Base-by-base conservation (phyloP, 2,888 invertebrate species). In the Hyppa rectilinea region DNA sequence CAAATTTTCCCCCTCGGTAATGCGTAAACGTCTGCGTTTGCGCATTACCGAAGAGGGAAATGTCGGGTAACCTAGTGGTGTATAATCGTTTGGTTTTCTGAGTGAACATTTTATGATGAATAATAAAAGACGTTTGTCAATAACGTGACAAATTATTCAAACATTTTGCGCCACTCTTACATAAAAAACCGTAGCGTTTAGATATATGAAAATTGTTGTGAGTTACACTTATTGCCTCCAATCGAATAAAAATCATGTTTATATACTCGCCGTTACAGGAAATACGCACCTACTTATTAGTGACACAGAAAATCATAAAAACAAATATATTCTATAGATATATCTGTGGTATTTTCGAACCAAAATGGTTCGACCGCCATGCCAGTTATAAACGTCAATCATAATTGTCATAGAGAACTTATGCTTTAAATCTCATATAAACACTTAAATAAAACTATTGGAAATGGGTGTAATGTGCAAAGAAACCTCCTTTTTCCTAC, bases 301-400 rank as follows among this genome's bases (percentile, higher is more conserved):
- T 40, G 12, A 56, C 38, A 43, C n/a, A 29, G 23, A 43, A 52
- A 23, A 59, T 17, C n/a, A n/a, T n/a, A n/a, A n/a, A n/a, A n/a
- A n/a, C n/a, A n/a, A n/a, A n/a, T n/a, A n/a, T n/a, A n/a, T n/a
- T n/a, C n/a, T n/a, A n/a, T n/a, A n/a, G n/a, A n/a, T n/a, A n/a
- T n/a, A n/a, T n/a, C n/a, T n/a, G n/a, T n/a, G n/a, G n/a, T n/a
- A n/a, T n/a, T n/a, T n/a, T n/a, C n/a, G n/a, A n/a, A n/a, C n/a
- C n/a, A n/a, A n/a, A n/a, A n/a, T n/a, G n/a, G n/a, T n/a, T n/a
- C 69, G 31, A 59, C 58, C 29, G 65, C 70, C 61, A 65, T 69
- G 10, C 38, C 31, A 36, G 12, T 34, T 17, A 29, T 26, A 26
- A 45, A 68, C n/a, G 52, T 59, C 12, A 43, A 31, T 20, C 2